These are phyloP conservation scores for Actias luna DNA, from an alignment of 2,888 invertebrate species.

Conservation along the genomic window DNA sequence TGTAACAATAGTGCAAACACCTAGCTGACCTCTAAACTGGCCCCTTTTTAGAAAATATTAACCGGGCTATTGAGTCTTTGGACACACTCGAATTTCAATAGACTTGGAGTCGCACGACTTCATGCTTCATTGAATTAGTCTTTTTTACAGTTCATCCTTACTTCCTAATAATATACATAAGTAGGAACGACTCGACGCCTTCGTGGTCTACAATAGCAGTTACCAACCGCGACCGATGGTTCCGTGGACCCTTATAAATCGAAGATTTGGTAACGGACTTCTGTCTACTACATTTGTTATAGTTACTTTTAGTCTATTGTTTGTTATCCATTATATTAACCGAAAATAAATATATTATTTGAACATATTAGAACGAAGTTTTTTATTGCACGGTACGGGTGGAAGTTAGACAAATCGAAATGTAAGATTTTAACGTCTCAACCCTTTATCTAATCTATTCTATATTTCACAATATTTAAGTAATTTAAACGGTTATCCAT, in stretches of 20 bases:
- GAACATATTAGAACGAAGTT: no score
- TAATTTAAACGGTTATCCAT: no score
- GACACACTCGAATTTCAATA: conserved; percentile 57
- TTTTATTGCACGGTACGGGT: no score
- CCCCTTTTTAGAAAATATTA: conserved; percentile 55
- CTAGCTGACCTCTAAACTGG: conserved; percentile 43
- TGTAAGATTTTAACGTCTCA: no score
- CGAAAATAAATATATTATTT: no score
- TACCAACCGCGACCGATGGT: not conserved
- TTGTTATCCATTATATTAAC: no score
- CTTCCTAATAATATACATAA: conserved; percentile 2
- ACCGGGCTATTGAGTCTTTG: conserved; percentile 54
- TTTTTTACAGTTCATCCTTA: conserved; percentile 6
- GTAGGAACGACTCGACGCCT: not conserved
- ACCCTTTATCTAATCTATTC: no score
- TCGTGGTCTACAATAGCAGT: not conserved
- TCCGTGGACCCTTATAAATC: not conserved
- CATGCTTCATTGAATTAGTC: conserved; percentile 45
- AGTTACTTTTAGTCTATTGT: no score
- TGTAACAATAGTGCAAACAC: conserved; percentile 4
- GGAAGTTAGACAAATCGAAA: no score
- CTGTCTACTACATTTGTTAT: not conserved
- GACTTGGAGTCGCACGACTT: conserved; percentile 51
- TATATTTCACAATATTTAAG: no score
- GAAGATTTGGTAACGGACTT: not conserved